Evolutionary conservation across 2,888 invertebrate genomes (phyloP).

Genomic region (Polyommatus icarus): DNA sequence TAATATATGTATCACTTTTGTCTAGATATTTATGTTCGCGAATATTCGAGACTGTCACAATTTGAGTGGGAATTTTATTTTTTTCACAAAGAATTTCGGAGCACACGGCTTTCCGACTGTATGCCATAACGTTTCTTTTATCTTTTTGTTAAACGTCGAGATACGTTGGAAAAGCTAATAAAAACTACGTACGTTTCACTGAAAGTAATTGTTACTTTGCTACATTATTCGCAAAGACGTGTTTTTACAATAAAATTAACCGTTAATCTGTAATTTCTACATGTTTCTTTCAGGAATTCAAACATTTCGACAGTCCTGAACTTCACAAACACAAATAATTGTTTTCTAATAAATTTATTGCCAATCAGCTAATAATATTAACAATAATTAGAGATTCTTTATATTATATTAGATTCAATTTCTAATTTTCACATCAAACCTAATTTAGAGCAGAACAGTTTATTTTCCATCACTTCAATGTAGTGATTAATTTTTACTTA

Average conservation of each 20-base stretch:
- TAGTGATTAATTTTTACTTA: not conserved
- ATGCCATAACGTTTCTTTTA: slow-evolving; percentile 1
- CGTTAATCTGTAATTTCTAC: too few relatives aligned
- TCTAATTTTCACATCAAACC: slow-evolving; percentile 49
- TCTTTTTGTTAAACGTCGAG: slow-evolving; percentile 20
- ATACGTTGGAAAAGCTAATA: slow-evolving; percentile 19
- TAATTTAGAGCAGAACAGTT: slow-evolving; percentile 1
- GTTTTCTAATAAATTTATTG: slow-evolving; percentile 68
- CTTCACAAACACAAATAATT: slow-evolving; percentile 37
- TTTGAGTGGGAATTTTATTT: not conserved
- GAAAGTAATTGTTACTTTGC: not conserved
- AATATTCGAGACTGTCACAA: slow-evolving; percentile 28
- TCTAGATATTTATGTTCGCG: slow-evolving; percentile 36
- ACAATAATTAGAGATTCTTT: slow-evolving; percentile 59
- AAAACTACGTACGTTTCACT: slow-evolving; percentile 11
- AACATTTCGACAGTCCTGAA: not conserved
- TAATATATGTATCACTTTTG: slow-evolving; percentile 42
- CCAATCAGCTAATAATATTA: slow-evolving; percentile 67
- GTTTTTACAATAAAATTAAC: too few relatives aligned
- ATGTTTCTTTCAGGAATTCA: too few relatives aligned
- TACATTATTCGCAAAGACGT: not conserved
- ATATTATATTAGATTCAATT: slow-evolving; percentile 46
- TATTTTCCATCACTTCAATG: slow-evolving; percentile 15
- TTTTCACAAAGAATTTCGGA: slow-evolving; percentile 8
- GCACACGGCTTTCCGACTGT: slow-evolving; percentile 10